Evolutionary conservation across 2,797 vertebrate species (phyloP).

Genomic region (Gambelia wislizenii): DNA sequence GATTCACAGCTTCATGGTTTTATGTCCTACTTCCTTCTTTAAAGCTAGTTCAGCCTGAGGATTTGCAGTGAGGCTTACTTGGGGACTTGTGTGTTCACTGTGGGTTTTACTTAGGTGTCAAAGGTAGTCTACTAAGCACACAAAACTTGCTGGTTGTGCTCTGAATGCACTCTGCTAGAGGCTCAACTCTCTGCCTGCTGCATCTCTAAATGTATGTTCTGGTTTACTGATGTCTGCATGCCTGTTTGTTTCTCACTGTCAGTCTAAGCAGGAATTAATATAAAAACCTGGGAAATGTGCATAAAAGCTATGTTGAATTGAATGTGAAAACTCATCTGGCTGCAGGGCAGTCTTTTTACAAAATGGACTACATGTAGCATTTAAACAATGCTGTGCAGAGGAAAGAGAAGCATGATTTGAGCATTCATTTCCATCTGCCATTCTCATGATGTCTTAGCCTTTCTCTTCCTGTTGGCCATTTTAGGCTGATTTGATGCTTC

Average conservation of each 20-base stretch:
- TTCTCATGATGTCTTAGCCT: not conserved
- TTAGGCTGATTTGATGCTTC: not conserved
- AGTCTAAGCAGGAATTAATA: not conserved
- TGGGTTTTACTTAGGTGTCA: not conserved
- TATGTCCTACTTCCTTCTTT: not conserved
- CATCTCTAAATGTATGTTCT: not conserved
- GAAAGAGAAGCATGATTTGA: not conserved
- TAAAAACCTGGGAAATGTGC: not conserved
- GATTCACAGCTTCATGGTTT: not conserved
- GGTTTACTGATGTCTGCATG: not conserved
- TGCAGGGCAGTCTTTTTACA: not conserved
- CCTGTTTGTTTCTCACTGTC: not conserved
- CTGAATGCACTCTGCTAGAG: not conserved
- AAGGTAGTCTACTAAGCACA: not conserved
- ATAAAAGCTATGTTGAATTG: not conserved
- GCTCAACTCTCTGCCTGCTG: not conserved
- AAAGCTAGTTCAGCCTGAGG: not conserved
- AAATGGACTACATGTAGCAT: not conserved
- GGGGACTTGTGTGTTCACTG: not conserved
- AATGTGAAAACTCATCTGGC: not conserved
- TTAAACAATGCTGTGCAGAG: not conserved
- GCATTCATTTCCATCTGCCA: not conserved
- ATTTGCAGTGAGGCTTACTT: not conserved
- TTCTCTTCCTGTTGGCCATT: not conserved
- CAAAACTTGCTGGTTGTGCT: not conserved